Evolutionary conservation across 2,113 vertebrate species (phyloP), one percentile per base, ranked within the genome.

Genomic region (Anoplopoma fimbria): DNA sequence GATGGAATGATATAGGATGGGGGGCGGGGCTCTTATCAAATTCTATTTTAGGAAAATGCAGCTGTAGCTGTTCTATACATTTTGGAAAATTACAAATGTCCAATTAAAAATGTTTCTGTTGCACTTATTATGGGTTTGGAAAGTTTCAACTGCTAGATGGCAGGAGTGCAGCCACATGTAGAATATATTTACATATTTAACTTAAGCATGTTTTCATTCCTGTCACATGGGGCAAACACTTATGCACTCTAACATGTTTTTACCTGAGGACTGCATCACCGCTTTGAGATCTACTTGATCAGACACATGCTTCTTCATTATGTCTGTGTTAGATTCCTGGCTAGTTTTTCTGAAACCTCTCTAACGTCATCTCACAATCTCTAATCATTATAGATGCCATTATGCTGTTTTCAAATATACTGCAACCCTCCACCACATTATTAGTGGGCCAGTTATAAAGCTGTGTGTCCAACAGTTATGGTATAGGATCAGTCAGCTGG

Each of bases 381-480:
- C 12, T 34, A 21, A 13, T 51, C 21, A 61, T 34, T 10, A 27
- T 17, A 71, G 9, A 33, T n/a, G 6, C 23, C n/a, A 58, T 47
- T 51, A 12, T 27, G 58, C 19, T 65, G 49, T 34, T 55, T 49
- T 45, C 21, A 6, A 36, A 55, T 38, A 71, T 3, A 34, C n/a
- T 53, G 61, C 40, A 45, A 33, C 58, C 31, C 33, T 57, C 2
- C 42, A 57, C 40, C 70, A 65, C 51, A 74, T 79, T 42, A 84
- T 84, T 81, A 69, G 21, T 23, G 14, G 21, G 25, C 49, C 62
- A 51, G 36, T 77, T 72, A 73, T 55, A 64, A 60, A 9, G 19
- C 29, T 36, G 60, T 36, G 45, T 81, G 36, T 75, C 67, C n/a
- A 42, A 34, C 31, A 15, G 36, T 77, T 21, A 9, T 23, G 34